Evolutionary conservation across 1,140 invertebrate species (phyloP), one percentile per base, ranked within the genome.

Genomic region (Heliothis subflexa): DNA sequence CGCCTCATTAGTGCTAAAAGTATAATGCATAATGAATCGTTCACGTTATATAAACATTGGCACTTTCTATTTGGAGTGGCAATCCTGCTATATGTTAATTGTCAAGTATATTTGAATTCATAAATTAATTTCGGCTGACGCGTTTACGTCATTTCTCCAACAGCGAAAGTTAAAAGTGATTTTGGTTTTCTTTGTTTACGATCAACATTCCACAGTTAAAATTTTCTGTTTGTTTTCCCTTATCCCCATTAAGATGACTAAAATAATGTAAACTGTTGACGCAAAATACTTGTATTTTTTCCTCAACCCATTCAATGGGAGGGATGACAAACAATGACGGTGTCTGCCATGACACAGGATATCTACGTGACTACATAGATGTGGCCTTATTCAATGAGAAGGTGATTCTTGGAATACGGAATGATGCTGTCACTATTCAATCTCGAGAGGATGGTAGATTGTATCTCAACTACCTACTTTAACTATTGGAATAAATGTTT

Each of bases 371-470:
- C 57, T 28, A 0, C 10, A 3, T 55, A 55, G 54, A 33, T 25
- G 7, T 14, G 28, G 25, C 13, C 57, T 21, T 14, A 33, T 61
- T 45, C 55, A 59, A 28, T 59, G 21, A 9, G 14, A 25, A 59
- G 21, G 18, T 59, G 16, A 25, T 62, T 62, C 61, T 62, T 45
- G 61, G 61, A 62, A 62, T 62, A 62, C 33, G 14, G 14, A 62
- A 62, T 62, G 28, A 62, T 40, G 33, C n/a, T 45, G n/a, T 16
- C 61, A 45, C 33, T 11, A 16, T 2, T 62, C 61, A 62, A 16
- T 62, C 33, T 62, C 61, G 40, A n/a, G 16, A 28, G 54, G 21
- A 7, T 9, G 12, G 21, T 13, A 13, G 11, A 3, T 13, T 3
- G 3, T 3, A n/a, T 14, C 7, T n/a, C n/a, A n/a, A n/a, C n/a